Conservation (phyloP, 2,888 invertebrate genomes). For the Caenorhabditis doughertyi region DNA sequence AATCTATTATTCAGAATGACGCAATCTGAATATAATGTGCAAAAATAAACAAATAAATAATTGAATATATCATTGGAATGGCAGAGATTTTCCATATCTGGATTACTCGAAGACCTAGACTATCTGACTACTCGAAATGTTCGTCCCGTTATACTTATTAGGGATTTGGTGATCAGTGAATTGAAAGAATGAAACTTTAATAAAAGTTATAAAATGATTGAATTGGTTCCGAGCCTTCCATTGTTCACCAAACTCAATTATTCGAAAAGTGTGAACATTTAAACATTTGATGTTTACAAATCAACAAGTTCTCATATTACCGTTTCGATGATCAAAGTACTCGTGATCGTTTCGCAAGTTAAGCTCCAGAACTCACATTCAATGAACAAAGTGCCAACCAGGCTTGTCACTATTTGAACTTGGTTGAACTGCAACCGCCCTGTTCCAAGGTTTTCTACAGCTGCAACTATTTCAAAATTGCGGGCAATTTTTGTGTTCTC, state of each 20-base stretch:
- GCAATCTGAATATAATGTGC: too few species aligned
- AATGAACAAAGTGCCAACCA: not conserved
- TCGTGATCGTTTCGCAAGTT: conserved; percentile 33
- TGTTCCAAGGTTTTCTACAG: not conserved
- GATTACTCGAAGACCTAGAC: too few species aligned
- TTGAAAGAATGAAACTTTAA: too few species aligned
- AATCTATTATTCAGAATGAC: not conserved
- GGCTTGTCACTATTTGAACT: conserved; percentile 47
- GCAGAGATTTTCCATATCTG: too few species aligned
- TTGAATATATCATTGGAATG: too few species aligned
- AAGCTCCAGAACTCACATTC: conserved; percentile 23
- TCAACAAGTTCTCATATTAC: conserved; percentile 9
- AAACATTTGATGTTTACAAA: conserved; percentile 14
- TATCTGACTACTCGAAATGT: too few species aligned
- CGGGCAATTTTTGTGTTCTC: not conserved
- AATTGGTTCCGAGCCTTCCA: too few species aligned
- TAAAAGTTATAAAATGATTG: too few species aligned
- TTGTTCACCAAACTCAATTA: not conserved
- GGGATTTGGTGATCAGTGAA: too few species aligned
- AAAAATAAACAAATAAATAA: too few species aligned
- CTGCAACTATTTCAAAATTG: conserved; percentile 1
- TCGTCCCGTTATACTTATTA: too few species aligned
- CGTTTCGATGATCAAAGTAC: conserved; percentile 49
- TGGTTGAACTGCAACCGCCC: conserved; percentile 16
- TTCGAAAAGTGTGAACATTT: conserved; percentile 5